These are phyloP conservation scores for Sylvilagus bachmani DNA, from an alignment of 2,113 vertebrate genomes.

Conservation along the genomic window DNA sequence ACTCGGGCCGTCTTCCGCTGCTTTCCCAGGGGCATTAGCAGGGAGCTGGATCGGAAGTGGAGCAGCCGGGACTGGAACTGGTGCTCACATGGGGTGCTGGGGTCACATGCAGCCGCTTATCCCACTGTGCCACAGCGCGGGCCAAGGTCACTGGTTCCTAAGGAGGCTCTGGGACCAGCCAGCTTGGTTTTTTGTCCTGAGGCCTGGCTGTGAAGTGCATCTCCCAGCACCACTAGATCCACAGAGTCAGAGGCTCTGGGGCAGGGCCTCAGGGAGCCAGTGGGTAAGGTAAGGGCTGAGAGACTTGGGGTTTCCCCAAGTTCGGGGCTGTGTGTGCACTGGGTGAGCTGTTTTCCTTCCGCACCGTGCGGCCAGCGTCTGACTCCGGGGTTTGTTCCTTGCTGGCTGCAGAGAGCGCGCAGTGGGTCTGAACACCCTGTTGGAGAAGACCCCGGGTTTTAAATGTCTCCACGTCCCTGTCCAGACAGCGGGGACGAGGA, in stretches of 20 bases:
- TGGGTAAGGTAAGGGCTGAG: neutral
- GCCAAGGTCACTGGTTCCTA: neutral
- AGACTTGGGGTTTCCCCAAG: neutral
- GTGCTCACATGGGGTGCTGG: too few relatives aligned
- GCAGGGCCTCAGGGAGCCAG: neutral
- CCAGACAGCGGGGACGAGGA: neutral
- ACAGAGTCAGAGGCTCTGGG: neutral
- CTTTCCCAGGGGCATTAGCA: too few relatives aligned
- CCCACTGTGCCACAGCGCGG: too few relatives aligned
- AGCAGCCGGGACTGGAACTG: too few relatives aligned
- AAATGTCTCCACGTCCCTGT: neutral
- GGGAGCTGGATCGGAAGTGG: too few relatives aligned
- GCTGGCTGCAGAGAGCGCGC: neutral
- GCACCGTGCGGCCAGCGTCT: too few relatives aligned
- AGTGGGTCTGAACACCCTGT: neutral
- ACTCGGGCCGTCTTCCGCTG: too few relatives aligned
- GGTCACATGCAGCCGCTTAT: too few relatives aligned
- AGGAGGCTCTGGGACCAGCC: neutral
- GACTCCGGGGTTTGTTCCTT: neutral
- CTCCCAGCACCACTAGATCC: neutral
- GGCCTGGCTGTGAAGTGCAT: too few relatives aligned
- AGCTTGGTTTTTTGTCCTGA: too few relatives aligned
- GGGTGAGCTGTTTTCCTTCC: neutral
- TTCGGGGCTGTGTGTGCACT: neutral
- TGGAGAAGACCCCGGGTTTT: constrained; percentile 2